Conservation (phyloP, 2,888 invertebrate genomes). For the Clanis bilineata region DNA sequence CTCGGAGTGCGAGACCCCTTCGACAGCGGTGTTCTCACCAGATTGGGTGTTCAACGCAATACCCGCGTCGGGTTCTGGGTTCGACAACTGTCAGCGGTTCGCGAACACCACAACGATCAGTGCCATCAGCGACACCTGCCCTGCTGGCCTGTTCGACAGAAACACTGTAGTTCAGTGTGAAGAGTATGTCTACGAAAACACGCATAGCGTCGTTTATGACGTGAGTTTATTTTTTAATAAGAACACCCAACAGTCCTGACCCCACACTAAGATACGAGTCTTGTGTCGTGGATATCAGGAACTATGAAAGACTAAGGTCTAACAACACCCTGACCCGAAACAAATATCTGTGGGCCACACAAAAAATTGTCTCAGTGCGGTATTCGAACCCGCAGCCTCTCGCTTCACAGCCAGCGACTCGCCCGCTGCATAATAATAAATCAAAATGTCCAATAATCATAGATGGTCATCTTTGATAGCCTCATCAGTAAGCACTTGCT, state of each 20-base stretch:
- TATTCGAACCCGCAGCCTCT: no score
- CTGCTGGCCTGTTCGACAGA: constrained; percentile 50
- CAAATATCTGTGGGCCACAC: no score
- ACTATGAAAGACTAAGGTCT: no score
- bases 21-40: constrained; percentile 49
- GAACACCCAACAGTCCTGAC: no score
- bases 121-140: constrained; percentile 38
- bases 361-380: no score
- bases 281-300: no score
- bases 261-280: no score
- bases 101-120: constrained; percentile 25
- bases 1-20: constrained; percentile 44
- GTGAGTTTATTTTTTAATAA: constrained; percentile 42
- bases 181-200: constrained; percentile 53
- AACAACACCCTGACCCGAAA: no score
- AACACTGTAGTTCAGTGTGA: constrained; percentile 41
- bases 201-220: constrained; percentile 60
- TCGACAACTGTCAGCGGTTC: constrained; percentile 74
- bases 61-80: constrained; percentile 48
- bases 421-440: no score
- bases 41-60: constrained; percentile 70
- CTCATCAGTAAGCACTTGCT: background rate
- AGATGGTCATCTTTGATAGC: no score
- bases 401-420: no score
- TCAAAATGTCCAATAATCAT: no score